Conservation (phyloP, 2,888 invertebrate species). For the Odontocolon sp. region DNA sequence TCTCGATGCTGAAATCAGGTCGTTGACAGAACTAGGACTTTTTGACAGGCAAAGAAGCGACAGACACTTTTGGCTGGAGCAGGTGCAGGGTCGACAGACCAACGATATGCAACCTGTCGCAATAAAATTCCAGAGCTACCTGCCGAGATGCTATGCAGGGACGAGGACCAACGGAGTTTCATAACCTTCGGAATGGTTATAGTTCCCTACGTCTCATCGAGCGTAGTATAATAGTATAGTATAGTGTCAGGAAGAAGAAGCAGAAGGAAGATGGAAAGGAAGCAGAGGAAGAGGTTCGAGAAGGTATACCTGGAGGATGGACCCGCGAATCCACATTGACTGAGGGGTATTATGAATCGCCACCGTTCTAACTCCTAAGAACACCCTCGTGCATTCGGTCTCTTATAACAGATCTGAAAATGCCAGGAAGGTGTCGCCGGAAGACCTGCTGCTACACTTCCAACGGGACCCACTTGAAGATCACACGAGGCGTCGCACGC, state of each 20-base stretch:
- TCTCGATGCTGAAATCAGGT: conserved; percentile 42
- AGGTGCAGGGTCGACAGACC: conserved; percentile 66
- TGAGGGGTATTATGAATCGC: conserved; percentile 33
- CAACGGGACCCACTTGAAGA: background rate
- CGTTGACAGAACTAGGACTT: conserved; percentile 53
- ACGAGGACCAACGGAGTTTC: conserved; percentile 41
- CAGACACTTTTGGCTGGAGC: conserved; percentile 35
- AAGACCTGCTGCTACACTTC: background rate
- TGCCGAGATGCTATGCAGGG: conserved; percentile 52
- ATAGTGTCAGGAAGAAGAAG: conserved; percentile 54
- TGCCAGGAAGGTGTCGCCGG: background rate
- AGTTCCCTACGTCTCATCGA: conserved; percentile 54
- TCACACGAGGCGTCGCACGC: conserved; percentile 29
- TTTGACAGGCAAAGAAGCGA: conserved; percentile 61
- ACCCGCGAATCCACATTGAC: conserved; percentile 42
- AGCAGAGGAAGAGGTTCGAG: conserved; percentile 28
- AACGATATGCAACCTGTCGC: conserved; percentile 74
- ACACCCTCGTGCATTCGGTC: too few relatives aligned
- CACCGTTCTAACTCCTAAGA: background rate
- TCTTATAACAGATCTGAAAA: background rate
- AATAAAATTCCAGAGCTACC: conserved; percentile 71
- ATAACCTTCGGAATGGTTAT: conserved; percentile 51
- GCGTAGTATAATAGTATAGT: conserved; percentile 50
- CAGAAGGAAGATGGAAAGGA: conserved; percentile 41
- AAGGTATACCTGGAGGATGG: conserved; percentile 47